Base-by-base conservation (phyloP, 2,797 vertebrate species). In the Peromyscus melanophrys region DNA sequence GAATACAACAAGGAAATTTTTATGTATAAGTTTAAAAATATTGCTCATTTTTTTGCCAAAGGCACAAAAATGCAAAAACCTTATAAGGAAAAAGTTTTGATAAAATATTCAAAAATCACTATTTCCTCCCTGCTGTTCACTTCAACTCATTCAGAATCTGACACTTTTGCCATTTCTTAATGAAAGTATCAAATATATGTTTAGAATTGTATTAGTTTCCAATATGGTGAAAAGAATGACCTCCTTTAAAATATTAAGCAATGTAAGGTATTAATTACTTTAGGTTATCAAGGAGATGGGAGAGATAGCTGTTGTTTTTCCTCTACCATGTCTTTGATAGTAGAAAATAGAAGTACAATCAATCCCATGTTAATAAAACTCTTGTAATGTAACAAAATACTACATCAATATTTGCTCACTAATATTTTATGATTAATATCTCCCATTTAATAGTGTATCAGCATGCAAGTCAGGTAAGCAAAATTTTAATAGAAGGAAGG, bases 161-260 rank as follows among this genome's bases (percentile, higher is more conserved):
- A n/a, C 43, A 91, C 61, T 92, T 93, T 88, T n/a, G 29, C 81
- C 34, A 84, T 92, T 92, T 78, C 46, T 87, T 78, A 73, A 84
- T 69, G 31, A 90, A 96, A 16, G 4, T 43, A 88, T 96, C 31
- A 76, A 95, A 80, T 43, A 46, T 55, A 61, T 59, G 3, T 52
- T 95, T 96, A 81, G 19, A 55, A 1, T 3, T 76, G 6, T 52
- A 78, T 89, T 82, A 10, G 34, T 92, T 95, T 93, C 27, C 31
- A 92, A 87, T 86, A 63, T 86, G 86, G 10, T 40, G 59, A 76
- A 89, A 69, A 31, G 37, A 29, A 17, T 63, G 8, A 17, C 76
- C 16, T 90, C 10, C 16, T 77, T 90, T 67, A 46, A 83, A 88
- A 63, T 90, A 67, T 78, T 25, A 90, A 92, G 43, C 11, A 43